These are phyloP conservation scores for Lysandra bellargus DNA, from an alignment of 2,888 invertebrate species.

Conservation along the genomic window DNA sequence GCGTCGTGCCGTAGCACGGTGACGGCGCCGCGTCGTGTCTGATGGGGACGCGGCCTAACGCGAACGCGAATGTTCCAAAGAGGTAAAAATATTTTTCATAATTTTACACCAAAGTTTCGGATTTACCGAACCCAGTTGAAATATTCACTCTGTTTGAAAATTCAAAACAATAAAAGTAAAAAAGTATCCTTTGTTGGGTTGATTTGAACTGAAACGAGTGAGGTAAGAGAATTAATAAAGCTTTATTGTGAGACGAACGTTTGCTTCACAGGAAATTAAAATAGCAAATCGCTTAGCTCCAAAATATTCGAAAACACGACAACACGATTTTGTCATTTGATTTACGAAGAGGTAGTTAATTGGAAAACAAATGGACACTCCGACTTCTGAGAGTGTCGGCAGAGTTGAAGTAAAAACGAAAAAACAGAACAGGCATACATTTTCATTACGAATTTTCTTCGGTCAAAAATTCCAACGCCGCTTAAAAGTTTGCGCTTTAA, in stretches of 20 bases:
- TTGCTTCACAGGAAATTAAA: conserved; percentile 11
- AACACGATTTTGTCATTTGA: not conserved
- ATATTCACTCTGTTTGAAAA: not conserved
- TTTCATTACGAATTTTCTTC: too few species aligned
- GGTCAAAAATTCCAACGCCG: too few species aligned
- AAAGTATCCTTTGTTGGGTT: not conserved
- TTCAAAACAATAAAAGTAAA: not conserved
- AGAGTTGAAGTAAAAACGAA: not conserved
- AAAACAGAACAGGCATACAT: too few species aligned
- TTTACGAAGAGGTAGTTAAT: not conserved
- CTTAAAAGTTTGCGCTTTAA: too few species aligned
- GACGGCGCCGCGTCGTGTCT: too few species aligned
- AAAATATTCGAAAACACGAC: not conserved
- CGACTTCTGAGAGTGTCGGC: not conserved
- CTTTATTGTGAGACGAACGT: not conserved
- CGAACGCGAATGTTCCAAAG: too few species aligned
- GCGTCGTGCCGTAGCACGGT: too few species aligned
- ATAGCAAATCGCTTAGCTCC: not conserved
- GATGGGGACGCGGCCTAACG: too few species aligned
- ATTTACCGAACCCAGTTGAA: not conserved
- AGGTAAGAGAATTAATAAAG: not conserved
- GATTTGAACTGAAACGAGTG: not conserved
- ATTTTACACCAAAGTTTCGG: not conserved
- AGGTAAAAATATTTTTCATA: not conserved
- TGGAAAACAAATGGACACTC: not conserved